Evolutionary conservation across 2,888 invertebrate species (phyloP), one percentile per base, ranked within the genome.

Genomic region (Aleiodes leptofemur): DNA sequence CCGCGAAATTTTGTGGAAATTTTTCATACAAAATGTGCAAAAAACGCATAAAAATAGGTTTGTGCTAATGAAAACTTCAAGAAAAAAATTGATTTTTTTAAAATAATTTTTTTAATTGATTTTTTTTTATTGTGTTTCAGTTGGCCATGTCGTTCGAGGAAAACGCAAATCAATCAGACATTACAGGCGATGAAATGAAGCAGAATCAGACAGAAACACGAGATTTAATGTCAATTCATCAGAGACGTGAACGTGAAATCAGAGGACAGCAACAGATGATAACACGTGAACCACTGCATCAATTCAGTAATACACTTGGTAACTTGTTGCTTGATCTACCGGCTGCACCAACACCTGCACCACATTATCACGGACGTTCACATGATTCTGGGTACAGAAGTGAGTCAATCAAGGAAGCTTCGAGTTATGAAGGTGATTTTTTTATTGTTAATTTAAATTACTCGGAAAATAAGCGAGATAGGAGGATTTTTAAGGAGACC

Each of bases 321-420:
- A 87, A 83, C 72, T 76, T 87, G 51, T 80, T 87, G 61, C 76
- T 86, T 38, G 86, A 88, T 69, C 72, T 86, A 29, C 84, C 86
- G 29, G 66, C 72, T 11, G 64, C 78, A 7, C 78, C 85, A 43
- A 57, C 69, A 16, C 64, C 82, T 48, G 74, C 29, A 4, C 79
- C 82, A 4, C 81, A 78, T 11, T 14, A 38, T 29, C 72, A 69
- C 13, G 48, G 51, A 38, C 57, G 43, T 56, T 9, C 50, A 7
- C 31, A 68, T 9, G 68, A 68, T 23, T 29, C 64, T 9, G 43
- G 43, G 13, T 64, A 16, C 43, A 64, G 43, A 11, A 43, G 43
- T 16, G 64, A 64, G 8, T 43, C 64, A 2, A 48, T 64, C 43
- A 64, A 64, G 4, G 64, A 64, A 14, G 3, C 14, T 0, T 11